phyloP scores from a whole-genome alignment of 1,140 invertebrate genomes.

The Anadara kagoshimensis region DNA sequence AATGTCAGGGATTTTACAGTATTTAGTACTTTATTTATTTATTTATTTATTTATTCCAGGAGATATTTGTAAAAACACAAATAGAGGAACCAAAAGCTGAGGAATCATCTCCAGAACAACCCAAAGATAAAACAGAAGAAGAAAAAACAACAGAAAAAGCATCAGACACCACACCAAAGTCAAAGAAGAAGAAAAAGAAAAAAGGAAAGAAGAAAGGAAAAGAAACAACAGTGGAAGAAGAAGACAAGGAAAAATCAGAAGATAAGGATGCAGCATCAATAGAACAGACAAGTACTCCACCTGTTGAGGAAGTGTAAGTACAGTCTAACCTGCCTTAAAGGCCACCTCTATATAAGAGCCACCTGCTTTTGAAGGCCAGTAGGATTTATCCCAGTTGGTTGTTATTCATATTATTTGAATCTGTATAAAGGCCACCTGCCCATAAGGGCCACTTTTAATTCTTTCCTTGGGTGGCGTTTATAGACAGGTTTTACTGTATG shows the following conservation, averaged over 20 bases:
- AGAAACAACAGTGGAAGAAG: conserved; percentile 76
- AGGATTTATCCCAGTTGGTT: too few species aligned
- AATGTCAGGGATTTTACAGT: too few species aligned
- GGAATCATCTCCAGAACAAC: background rate
- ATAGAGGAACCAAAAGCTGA: conserved; percentile 9
- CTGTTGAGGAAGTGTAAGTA: conserved; percentile 30
- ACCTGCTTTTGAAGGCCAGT: too few species aligned
- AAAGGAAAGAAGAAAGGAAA: conserved; percentile 52
- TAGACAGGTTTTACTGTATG: too few species aligned
- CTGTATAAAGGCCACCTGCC: too few species aligned
- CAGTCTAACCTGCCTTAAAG: too few species aligned
- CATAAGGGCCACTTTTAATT: too few species aligned
- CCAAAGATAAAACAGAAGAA: conserved; percentile 28
- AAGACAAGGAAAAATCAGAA: conserved; percentile 43
- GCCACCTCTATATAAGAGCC: too few species aligned
- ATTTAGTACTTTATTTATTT: too few species aligned
- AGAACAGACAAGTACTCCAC: conserved; percentile 3
- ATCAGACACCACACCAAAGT: conserved; percentile 29
- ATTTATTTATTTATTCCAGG: background rate
- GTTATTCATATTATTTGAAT: too few species aligned
- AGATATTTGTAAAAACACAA: conserved; percentile 8
- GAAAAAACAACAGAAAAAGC: conserved; percentile 12
- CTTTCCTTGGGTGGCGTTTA: too few species aligned
- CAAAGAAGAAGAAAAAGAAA: conserved; percentile 55
- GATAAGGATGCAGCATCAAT: conserved; percentile 23